Evolutionary conservation across 92 coral and sea anemone genomes (phyloP), one percentile per base, ranked within the genome.

Genomic region (Paramuricea clavata): DNA sequence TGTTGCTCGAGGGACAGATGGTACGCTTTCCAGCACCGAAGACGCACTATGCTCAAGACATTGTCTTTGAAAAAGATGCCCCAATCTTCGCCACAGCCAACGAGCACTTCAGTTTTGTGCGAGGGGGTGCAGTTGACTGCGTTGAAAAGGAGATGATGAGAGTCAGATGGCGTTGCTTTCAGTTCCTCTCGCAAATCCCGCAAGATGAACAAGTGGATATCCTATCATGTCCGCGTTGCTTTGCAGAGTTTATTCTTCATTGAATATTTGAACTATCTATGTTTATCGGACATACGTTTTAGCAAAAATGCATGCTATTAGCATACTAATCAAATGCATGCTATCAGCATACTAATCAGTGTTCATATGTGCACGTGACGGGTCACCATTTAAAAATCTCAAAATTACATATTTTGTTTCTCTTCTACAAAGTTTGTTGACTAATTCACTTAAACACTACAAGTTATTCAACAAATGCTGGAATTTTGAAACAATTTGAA

Each of bases 11-110:
- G 28, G 78, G 78, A 25, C 54, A 36, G 6, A 22, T 72, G 26
- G 78, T 72, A 3, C 56, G 34, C 9, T 44, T 72, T 22, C 78
- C 56, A 72, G 78, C 78, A 39, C 78, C 78, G 0, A 35, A 72
- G 22, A 41, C 31, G 25, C 78, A 36, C 31, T 72, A 72, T 16
- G 30, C 78, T 35, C 78, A 72, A 72, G 78, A 72, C 78, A 44
- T 44, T 44, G 33, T 44, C 11, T 44, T 72, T 39, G 50, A 44
- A 0, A 72, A 72, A 26, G 78, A 72, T 44, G 32, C 32, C 35
- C 78, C 78, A 6, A 19, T 72, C 10, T 72, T 72, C 3, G 15
- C n/a, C 8, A 72, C 56, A 2, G 54, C 57, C 4, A 72, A 72
- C 0, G 78, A 72, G 52, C 52, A 72, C 12, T 6, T 72, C 19